Percentiles rank a stretch among this genome's conserved stretches.
These are phyloP conservation scores for Acronicta psi DNA, from an alignment of 2,888 invertebrate genomes.

Conservation along the genomic window DNA sequence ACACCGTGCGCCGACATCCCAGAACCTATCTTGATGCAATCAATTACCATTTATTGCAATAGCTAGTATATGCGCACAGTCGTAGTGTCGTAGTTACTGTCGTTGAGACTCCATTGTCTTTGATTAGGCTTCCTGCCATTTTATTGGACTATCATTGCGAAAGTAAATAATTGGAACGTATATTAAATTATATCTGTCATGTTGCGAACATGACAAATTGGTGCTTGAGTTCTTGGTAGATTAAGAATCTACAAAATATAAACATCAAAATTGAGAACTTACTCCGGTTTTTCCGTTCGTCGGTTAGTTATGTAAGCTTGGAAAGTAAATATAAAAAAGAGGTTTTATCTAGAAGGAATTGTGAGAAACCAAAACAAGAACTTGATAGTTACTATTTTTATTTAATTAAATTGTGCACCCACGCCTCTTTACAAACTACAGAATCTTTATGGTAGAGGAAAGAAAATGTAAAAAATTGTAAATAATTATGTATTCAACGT, in stretches of 20 bases:
- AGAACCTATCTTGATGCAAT: conserved; percentile 63
- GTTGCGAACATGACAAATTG: conserved; percentile 34
- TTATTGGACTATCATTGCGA: conserved; percentile 46
- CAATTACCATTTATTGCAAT: conserved; percentile 65
- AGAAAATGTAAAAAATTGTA: conserved; percentile 3
- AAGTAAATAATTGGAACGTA: conserved; percentile 47
- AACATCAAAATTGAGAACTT: no score
- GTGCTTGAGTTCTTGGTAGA: conserved; percentile 3
- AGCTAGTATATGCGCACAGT: conserved; percentile 46
- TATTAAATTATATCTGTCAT: conserved; percentile 44
- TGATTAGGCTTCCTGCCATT: conserved; percentile 60
- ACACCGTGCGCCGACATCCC: conserved; percentile 54
- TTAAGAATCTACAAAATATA: no score
- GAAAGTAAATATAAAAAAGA: not conserved
- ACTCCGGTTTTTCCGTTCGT: no score
- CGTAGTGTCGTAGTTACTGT: conserved; percentile 36
- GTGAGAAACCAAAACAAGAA: not conserved
- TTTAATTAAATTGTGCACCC: not conserved
- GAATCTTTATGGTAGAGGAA: no score
- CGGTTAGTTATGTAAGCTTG: no score
- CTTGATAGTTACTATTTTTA: not conserved
- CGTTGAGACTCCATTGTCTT: conserved; percentile 58
- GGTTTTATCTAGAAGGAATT: not conserved
- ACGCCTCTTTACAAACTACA: no score
- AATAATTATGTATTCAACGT: conserved; percentile 12